Evolutionary conservation across 2,113 vertebrate genomes (phyloP), one percentile per base, ranked within the genome.

Genomic region (Neogobius melanostomus): DNA sequence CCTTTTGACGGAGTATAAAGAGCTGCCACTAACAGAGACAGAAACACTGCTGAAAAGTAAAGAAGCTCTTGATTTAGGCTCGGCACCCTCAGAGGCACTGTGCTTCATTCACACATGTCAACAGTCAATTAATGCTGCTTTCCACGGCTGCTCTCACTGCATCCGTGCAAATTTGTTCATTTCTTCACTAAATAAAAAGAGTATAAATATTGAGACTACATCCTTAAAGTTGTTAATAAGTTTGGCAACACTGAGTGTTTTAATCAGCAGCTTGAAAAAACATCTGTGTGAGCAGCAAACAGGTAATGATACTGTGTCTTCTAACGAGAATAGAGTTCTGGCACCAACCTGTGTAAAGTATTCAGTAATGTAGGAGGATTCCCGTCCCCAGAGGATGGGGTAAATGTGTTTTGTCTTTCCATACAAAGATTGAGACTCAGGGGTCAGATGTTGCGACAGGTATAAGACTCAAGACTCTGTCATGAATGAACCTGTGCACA

Each of bases 1-100:
- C 66, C 90, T 91, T 93, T 91, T 93, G 87, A 93, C 72, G 68
- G 79, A 77, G 82, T 84, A 91, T 90, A 92, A 92, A 92, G 85
- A 85, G 84, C 86, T 54, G 81, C 64, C 75, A 67, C 78, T 71
- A 63, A 82, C 87, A 81, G 66, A 74, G 75, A 78, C 82, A 85
- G 71, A 79, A 87, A 87, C 85, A 83, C 80, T 74, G 78, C 75
- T 59, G 77, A 70, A 74, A 81, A 86, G 80, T 88, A 89, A 91
- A 88, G 88, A 82, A 91, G 82, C 89, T 86, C 87, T 85, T 87
- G 84, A 91, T 91, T 93, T 89, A 87, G 74, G 80, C 82, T 69
- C 82, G 59, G 78, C 81, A 74, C 72, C 76, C 90, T 84, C 82
- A 76, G 84, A 81, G 85, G 88, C 80, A 82, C 77, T 78, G 83